These are phyloP conservation scores for Drosophila mimica DNA, from an alignment of 2,888 invertebrate species.

Conservation along the genomic window DNA sequence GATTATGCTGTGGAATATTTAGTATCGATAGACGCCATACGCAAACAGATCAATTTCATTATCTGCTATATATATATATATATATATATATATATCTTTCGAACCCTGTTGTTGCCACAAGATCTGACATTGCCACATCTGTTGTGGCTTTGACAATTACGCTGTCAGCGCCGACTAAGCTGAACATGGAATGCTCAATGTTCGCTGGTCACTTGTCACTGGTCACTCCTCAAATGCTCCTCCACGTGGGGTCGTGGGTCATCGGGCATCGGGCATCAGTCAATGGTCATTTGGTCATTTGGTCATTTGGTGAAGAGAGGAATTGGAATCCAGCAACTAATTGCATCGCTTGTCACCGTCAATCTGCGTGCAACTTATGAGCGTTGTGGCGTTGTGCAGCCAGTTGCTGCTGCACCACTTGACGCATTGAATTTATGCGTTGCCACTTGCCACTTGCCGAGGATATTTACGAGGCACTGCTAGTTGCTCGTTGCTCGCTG, in stretches of 20 bases:
- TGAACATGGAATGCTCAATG: slow-evolving; percentile 5
- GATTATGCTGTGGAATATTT: no score
- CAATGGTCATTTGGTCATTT: slow-evolving; percentile 9
- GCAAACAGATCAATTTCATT: not conserved
- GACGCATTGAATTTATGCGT: slow-evolving; percentile 61
- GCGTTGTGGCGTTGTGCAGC: slow-evolving; percentile 1
- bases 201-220: slow-evolving; percentile 4
- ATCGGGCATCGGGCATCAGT: slow-evolving; percentile 2
- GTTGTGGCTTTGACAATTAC: slow-evolving; percentile 35
- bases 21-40: no score
- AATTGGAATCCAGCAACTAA: slow-evolving; percentile 39
- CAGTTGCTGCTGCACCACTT: slow-evolving; percentile 48
- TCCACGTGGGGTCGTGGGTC: slow-evolving; percentile 1
- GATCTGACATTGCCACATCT: not conserved
- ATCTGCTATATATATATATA: not conserved
- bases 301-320: slow-evolving; percentile 19
- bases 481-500: slow-evolving; percentile 25
- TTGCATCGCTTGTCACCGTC: slow-evolving; percentile 56
- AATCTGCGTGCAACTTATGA: slow-evolving; percentile 42
- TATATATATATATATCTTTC: not conserved
- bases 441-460: slow-evolving; percentile 37
- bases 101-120: not conserved
- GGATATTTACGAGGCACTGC: slow-evolving; percentile 49
- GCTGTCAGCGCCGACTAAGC: slow-evolving; percentile 31
- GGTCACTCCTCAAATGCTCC: not conserved